Evolutionary conservation across 2,797 vertebrate species (phyloP), one percentile per base, ranked within the genome.

Genomic region (Mastacembelus armatus): DNA sequence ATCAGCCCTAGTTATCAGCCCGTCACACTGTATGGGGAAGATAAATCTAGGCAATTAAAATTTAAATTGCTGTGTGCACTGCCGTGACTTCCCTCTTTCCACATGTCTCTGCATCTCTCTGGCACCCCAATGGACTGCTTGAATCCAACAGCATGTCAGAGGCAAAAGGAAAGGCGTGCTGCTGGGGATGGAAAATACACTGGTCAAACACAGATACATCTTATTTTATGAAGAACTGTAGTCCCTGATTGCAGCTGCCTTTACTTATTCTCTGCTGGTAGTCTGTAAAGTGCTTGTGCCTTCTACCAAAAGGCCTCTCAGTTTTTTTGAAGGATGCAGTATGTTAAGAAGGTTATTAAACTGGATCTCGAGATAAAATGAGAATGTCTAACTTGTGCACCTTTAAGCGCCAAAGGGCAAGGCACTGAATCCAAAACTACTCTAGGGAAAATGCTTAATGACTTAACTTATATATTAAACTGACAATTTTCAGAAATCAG

Each of bases 41-140:
- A 93, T 92, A 91, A 93, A 94, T 94, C 92, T 91, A 90, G 89
- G 86, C 92, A 94, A 94, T 93, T 94, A 93, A 92, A 92, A 93
- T 92, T 92, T 89, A 93, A 92, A 94, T 94, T 92, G 89, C 89
- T 33, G 86, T 89, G 91, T 86, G 89, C 91, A 90, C 69, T 58
- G 82, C 81, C 80, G 82, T 91, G 91, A 93, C 93, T 91, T 81
- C 72, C 81, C 59, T 71, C 69, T 79, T 70, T 69, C 71, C 30
- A 68, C 54, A 74, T 33, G 67, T 78, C 72, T 77, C 57, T 29
- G 48, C 47, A 58, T 77, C 66, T 77, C 76, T 79, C 55, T 43
- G 38, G 26, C 67, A 60, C 16, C 40, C 14, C 26, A 57, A 48
- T 45, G 65, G 72, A 49, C 71, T 4, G 69, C 64, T 63, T 73